Evolutionary conservation across 2,888 invertebrate genomes (phyloP).

Genomic region (Brachycybe producta): DNA sequence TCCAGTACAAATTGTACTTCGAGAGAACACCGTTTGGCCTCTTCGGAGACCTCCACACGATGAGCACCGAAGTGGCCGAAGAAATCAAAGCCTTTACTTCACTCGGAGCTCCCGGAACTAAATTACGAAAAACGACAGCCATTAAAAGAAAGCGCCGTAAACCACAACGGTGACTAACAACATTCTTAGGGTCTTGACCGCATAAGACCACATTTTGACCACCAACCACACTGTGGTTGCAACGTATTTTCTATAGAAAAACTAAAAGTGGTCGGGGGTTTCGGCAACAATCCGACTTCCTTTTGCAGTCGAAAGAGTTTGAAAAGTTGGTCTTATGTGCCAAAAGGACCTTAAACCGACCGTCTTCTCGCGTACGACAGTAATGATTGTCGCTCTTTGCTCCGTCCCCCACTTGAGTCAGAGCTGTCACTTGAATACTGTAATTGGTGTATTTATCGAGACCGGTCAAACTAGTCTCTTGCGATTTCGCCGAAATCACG

Average conservation of each 20-base stretch:
- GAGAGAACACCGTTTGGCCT: constrained; percentile 17
- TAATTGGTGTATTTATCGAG: constrained; percentile 76
- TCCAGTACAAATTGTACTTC: constrained; percentile 19
- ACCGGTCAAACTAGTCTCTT: constrained; percentile 62
- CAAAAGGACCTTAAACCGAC: constrained; percentile 40
- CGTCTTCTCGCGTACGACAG: constrained; percentile 73
- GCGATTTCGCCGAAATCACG: constrained; percentile 15
- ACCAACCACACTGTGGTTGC: no score
- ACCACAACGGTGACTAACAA: no score
- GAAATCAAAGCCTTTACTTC: constrained; percentile 19
- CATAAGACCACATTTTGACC: no score
- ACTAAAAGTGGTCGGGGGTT: no score
- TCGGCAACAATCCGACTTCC: no score
- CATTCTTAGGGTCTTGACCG: no score
- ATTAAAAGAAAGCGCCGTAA: no score
- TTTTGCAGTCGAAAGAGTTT: no score
- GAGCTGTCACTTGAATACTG: constrained; percentile 69
- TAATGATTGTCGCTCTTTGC: constrained; percentile 58
- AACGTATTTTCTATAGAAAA: no score
- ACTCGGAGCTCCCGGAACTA: constrained; percentile 20
- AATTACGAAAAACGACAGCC: background rate
- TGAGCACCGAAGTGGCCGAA: constrained; percentile 16
- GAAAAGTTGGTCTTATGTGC: no score
- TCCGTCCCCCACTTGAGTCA: constrained; percentile 74
- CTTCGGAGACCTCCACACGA: constrained; percentile 17